These are phyloP conservation scores for Bucorvus abyssinicus DNA, from an alignment of 2,797 vertebrate species.

Conservation along the genomic window DNA sequence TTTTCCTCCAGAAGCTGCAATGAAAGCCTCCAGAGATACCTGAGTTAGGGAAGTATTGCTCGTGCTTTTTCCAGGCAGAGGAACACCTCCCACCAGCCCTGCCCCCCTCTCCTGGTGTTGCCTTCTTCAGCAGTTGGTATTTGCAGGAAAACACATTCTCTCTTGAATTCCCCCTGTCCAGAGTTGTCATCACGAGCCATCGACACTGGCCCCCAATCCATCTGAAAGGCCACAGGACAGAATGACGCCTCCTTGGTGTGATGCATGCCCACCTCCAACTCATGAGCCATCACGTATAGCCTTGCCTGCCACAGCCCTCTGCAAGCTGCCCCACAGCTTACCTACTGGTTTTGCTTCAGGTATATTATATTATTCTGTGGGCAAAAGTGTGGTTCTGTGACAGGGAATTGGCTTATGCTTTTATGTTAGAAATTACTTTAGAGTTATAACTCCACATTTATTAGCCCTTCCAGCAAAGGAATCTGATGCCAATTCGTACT, in stretches of 20 bases:
- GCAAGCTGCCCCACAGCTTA: background rate
- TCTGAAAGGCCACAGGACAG: background rate
- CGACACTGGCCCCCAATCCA: rapidly evolving
- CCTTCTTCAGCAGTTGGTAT: background rate
- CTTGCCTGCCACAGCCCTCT: background rate
- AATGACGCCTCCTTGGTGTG: background rate
- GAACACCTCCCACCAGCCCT: background rate
- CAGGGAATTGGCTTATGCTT: background rate
- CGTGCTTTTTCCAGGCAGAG: background rate
- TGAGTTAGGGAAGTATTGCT: background rate
- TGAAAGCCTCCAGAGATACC: background rate
- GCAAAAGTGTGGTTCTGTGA: background rate
- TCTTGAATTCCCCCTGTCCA: background rate
- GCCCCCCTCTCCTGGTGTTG: rapidly evolving
- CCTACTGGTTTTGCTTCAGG: background rate
- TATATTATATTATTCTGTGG: background rate
- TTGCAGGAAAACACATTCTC: background rate
- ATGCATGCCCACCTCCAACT: background rate
- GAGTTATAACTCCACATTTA: background rate
- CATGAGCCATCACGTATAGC: background rate
- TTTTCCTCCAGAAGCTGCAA: background rate
- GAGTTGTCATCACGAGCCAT: background rate
- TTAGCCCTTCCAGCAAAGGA: background rate
- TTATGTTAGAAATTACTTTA: background rate
- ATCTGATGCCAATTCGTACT: background rate